phyloP scores from a whole-genome alignment of 1,140 invertebrate species.

The Drosophila kurseongensis region DNA sequence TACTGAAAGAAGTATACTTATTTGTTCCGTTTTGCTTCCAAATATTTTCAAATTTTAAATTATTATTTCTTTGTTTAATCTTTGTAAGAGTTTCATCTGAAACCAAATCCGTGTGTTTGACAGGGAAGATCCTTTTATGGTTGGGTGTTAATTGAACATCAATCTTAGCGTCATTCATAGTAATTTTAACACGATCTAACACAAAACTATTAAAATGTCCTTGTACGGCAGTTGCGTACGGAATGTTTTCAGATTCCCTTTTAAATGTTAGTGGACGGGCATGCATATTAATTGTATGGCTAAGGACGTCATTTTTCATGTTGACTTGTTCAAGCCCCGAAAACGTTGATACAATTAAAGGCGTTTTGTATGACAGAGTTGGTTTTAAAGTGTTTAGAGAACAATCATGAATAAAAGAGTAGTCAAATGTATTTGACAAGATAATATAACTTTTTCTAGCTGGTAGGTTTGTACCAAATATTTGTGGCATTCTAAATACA shows the following conservation, averaged over 20 bases:
- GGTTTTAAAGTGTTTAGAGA: not conserved
- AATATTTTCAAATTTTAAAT: not conserved
- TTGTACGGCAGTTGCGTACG: constrained; percentile 20
- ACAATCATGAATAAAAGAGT: not conserved
- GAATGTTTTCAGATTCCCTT: constrained; percentile 45
- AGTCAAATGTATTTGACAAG: constrained; percentile 4
- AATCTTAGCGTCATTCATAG: constrained; percentile 39
- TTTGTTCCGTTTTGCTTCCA: not conserved
- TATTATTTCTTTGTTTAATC: constrained; percentile 30
- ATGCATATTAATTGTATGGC: constrained; percentile 72
- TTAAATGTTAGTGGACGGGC: constrained; percentile 74
- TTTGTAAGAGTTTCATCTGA: not conserved
- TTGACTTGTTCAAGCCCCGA: constrained; percentile 48
- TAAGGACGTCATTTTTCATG: constrained; percentile 58
- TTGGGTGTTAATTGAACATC: constrained; percentile 48
- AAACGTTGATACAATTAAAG: not conserved
- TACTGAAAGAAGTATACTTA: not conserved
- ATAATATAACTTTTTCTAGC: constrained; percentile 12
- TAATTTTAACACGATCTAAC: constrained; percentile 61
- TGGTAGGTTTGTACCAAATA: constrained; percentile 55
- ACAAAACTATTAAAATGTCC: constrained; percentile 25
- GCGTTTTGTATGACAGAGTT: constrained; percentile 1
- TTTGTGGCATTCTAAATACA: constrained; percentile 62
- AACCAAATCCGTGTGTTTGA: not conserved
- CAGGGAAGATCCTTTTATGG: constrained; percentile 24